Base-by-base conservation (phyloP, 2,113 vertebrate genomes). In the Percopsis transmontana region DNA sequence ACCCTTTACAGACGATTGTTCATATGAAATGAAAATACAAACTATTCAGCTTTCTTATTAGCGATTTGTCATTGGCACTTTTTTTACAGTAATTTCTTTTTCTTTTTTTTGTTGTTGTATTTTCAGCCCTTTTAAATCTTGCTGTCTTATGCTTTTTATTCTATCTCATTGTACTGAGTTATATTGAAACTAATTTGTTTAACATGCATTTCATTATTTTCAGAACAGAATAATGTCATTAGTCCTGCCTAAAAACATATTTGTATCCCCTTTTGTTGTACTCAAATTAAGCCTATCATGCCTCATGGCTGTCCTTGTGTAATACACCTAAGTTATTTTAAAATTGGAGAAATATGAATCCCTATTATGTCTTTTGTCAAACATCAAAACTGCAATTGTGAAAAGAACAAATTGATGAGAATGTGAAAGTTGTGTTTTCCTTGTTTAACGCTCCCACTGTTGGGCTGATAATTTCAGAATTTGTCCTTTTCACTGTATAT, bases 401-500 rank as follows among this genome's bases (percentile, higher is more conserved):
- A 79, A 71, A 79, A 72, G 53, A 81, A 60, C 52, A 78, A 72
- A 71, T 73, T 63, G 68, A 72, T 42, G 62, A 67, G 77, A 79
- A 66, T 58, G 58, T 80, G 64, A 86, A 77, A 64, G 56, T 86
- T 86, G 66, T 69, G 66, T 84, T 85, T 88, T 81, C 77, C 75
- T 84, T 76, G 67, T 87, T 89, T 85, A 72, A 89, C 91, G 88
- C 89, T 92, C 89, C 91, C 83, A 58, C 72, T 80, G 80, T 89
- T 85, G 83, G 83, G 89, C 82, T 88, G 80, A 82, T 88, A 9
- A 76, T 87, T 81, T 86, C 74, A 65, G 60, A 89, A 80, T 74
- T 74, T 82, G 79, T 90, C 72, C 61, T 85, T 87, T 70, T 90
- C n/a, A 80, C 60, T 92, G 91, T 93, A 92, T 87, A 92, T 92